A percentile compares a stretch with the other conserved stretches of the same genome.
Conservation (phyloP, 1,140 invertebrate species). For the Zaprionus kolodkinae region DNA sequence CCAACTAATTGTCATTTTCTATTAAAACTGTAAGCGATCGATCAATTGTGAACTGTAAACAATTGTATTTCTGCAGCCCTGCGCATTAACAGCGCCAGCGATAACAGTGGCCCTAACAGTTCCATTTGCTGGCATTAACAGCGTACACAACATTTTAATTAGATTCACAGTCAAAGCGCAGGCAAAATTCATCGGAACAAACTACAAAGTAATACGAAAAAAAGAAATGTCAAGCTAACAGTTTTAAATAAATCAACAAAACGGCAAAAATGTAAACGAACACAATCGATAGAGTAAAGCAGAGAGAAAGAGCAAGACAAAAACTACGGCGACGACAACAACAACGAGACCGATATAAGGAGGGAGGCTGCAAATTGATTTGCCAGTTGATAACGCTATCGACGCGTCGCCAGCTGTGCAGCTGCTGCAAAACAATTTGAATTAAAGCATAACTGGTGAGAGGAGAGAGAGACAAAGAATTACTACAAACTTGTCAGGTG, state of each 20-base stretch:
- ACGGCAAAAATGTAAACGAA: conserved; percentile 8
- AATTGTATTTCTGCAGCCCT: conserved; percentile 15
- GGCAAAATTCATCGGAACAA: not conserved
- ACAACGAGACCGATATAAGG: conserved; percentile 9
- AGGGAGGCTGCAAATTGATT: conserved; percentile 13
- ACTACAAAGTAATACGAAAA: not conserved
- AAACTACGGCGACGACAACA: not conserved
- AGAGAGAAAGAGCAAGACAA: not conserved
- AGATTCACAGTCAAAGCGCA: conserved; percentile 1
- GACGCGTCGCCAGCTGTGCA: conserved; percentile 40
- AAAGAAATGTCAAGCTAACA: conserved; percentile 18
- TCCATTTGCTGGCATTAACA: not conserved
- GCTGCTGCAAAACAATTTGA: conserved; percentile 13
- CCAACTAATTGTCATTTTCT: too few relatives aligned
- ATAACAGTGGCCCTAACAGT: not conserved
- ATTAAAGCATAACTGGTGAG: conserved; percentile 7
- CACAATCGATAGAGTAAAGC: not conserved
- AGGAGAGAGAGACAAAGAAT: not conserved
- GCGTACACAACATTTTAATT: conserved; percentile 10
- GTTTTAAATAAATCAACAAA: not conserved
- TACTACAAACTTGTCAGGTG: not conserved
- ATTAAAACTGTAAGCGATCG: not conserved
- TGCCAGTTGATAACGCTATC: conserved; percentile 26
- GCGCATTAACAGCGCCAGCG: conserved; percentile 5
- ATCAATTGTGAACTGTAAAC: not conserved